Base-by-base conservation (phyloP, 2,888 invertebrate genomes). In the Alsophila aescularia region DNA sequence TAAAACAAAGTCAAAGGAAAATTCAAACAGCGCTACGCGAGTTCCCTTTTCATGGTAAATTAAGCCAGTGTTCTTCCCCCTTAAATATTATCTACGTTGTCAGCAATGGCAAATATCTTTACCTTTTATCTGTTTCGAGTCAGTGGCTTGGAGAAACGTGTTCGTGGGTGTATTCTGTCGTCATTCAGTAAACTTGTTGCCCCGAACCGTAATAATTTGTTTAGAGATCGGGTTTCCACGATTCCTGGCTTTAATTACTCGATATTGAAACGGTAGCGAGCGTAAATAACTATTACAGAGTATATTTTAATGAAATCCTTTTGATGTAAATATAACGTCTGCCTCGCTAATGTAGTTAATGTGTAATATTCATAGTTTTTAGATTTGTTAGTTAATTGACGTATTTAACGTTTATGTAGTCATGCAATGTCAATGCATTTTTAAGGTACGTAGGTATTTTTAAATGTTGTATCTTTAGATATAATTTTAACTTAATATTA, bases 61-160 rank as follows among this genome's bases (percentile, higher is more conserved):
- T 50, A 50, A 39, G 35, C 36, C 16, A 7, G 31, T 29, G 35
- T 39, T 43, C 24, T 24, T 13, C 14, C n/a, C 42, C 21, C 29
- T 32, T 21, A 52, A 43, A 42, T 52, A 47, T 43, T 7, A 21
- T 29, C 24, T 48, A 32, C 41, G 48, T 39, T 16, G 47, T 49
- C 49, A 52, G 49, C 48, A 32, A 44, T 41, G 44, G 40, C 44
- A 45, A 60, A 60, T 59, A 55, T 53, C 48, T 44, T 52, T 36
- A 44, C 51, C 49, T 61, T 60, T 67, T 67, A 64, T 64, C 61
- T 63, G 62, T 59, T 60, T 60, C 61, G 29, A 63, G 54, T 49
- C 67, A 67, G 58, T 64, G 67, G 52, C 21, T 49, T 40, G 52
- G 16, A 51, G 24, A 10, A 21, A 37, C 29, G 43, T 35, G 41